Evolutionary conservation across 2,113 vertebrate species (phyloP).

Genomic region (Phylloscopus whistleri): DNA sequence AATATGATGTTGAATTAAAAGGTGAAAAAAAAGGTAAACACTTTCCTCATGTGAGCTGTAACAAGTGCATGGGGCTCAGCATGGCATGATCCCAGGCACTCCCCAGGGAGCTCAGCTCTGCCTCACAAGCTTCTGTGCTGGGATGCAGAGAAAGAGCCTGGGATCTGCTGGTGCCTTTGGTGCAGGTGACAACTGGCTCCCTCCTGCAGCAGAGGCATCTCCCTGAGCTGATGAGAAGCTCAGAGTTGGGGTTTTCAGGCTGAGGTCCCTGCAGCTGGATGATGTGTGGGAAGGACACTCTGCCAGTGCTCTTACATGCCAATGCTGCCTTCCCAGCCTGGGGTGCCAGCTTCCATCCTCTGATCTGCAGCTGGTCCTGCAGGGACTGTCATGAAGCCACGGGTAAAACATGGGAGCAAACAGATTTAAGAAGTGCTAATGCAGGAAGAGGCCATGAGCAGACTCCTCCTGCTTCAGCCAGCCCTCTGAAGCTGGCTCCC

Average conservation of each 20-base stretch:
- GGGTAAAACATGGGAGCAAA: neutral
- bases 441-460: neutral
- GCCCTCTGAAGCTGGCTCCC: neutral
- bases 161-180: neutral
- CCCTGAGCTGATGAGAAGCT: neutral
- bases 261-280: neutral
- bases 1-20: neutral
- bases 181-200: neutral
- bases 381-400: neutral
- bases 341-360: neutral
- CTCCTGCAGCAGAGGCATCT: neutral
- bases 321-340: accelerated
- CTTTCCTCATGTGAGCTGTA: neutral
- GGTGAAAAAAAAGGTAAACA: neutral
- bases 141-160: neutral
- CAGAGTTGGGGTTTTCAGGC: accelerated
- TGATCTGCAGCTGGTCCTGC: neutral
- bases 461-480: neutral
- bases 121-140: accelerated
- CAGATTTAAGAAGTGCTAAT: neutral
- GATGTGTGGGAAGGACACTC: neutral
- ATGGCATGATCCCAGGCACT: accelerated
- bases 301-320: neutral
- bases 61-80: accelerated
- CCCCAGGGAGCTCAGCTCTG: neutral